Percentiles rank a stretch among this genome's conserved stretches.
phyloP scores from a whole-genome alignment of 2,113 vertebrate genomes.

The Bos indicus region DNA sequence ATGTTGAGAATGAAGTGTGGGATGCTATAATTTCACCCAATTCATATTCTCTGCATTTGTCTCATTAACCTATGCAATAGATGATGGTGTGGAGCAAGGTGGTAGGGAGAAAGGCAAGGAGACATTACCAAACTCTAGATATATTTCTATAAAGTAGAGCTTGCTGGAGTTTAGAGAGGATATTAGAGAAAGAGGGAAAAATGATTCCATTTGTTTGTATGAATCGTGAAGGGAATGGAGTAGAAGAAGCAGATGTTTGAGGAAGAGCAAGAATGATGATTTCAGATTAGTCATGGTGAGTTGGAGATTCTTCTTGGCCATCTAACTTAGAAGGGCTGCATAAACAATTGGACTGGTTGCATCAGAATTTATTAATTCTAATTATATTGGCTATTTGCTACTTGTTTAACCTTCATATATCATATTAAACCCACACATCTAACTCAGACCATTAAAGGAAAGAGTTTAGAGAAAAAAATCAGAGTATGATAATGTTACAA shows the following conservation, averaged over 20 bases:
- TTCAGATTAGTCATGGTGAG: neutral
- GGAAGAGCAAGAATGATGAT: neutral
- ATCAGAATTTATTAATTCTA: neutral
- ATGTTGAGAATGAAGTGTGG: neutral
- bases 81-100: neutral
- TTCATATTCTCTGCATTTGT: neutral
- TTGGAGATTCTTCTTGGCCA: no score
- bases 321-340: neutral
- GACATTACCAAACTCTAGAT: neutral
- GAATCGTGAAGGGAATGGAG: neutral
- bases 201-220: neutral
- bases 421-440: neutral
- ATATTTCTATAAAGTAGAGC: neutral
- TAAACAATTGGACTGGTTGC: neutral
- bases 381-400: neutral
- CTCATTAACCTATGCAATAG: neutral
- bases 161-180: neutral
- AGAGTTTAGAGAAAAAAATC: neutral
- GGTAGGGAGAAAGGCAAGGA: neutral
- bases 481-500: neutral
- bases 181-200: neutral
- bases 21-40: neutral
- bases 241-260: neutral
- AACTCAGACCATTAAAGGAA: neutral
- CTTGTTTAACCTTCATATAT: neutral